Conservation (phyloP, 2,888 invertebrate genomes). For the Fragum sueziense region DNA sequence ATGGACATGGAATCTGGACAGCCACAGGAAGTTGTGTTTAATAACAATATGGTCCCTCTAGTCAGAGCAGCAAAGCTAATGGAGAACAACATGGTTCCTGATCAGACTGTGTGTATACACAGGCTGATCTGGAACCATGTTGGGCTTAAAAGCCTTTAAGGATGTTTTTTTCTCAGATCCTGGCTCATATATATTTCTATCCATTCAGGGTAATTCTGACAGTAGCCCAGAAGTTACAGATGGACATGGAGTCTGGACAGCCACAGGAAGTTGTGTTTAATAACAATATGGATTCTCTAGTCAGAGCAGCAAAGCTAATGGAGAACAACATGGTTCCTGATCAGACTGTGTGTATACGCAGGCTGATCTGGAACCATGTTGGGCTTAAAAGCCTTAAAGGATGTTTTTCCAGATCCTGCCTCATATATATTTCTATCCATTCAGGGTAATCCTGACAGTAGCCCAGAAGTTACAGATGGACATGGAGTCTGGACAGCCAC, state of each 20-base stretch:
- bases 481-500: constrained; percentile 85
- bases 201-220: constrained; percentile 60
- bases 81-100: no score
- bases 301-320: constrained; percentile 92
- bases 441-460: constrained; percentile 60
- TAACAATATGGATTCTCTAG: constrained; percentile 92
- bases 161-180: no score
- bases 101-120: no score
- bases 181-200: no score
- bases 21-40: constrained; percentile 92
- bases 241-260: constrained; percentile 84
- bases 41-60: constrained; percentile 93
- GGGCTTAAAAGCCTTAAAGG: no score
- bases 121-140: no score
- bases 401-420: no score
- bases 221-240: constrained; percentile 65
- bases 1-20: constrained; percentile 84
- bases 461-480: constrained; percentile 66
- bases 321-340: no score
- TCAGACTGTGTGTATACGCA: no score
- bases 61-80: constrained; percentile 92
- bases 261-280: constrained; percentile 94
- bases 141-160: no score
- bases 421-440: no score
- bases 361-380: no score